Base-by-base conservation (phyloP, 2,888 invertebrate species). In the Rhagophthalmus giganteus region DNA sequence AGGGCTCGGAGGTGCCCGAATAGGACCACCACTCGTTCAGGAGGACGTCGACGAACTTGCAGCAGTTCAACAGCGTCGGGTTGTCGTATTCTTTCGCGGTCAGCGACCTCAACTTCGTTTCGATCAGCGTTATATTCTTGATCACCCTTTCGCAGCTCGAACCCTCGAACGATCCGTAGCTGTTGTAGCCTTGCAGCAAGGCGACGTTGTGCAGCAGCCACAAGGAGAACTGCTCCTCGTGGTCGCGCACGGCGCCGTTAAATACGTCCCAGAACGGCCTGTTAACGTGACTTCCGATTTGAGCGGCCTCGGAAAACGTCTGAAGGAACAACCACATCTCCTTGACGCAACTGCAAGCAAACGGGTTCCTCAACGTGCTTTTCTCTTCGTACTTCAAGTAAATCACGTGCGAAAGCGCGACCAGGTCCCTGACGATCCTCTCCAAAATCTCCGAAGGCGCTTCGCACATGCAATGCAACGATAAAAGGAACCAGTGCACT, bases 201-300 rank as follows among this genome's bases (percentile, higher is more conserved):
- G 69, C 56, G 14, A 71, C 26, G 45, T 70, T 59, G 39, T 62
- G 60, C 32, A 73, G 45, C 2, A 71, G 37, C 63, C 64, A 65
- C 2, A 73, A 46, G 13, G 56, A 34, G 55, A 70, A 70, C 38
- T 65, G 45, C 15, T 66, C 59, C 37, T 66, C 63, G 30, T 65
- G 58, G 30, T 62, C 58, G 27, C 59, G 54, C 12, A 71, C 39
- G 4, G 58, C 45, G 9, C 58, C 49, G 47, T 72, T 73, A 49
- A 71, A 69, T 8, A 62, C 52, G n/a, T 55, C 57, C 73, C 72
- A 73, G 59, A 73, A 74, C 31, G 35, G 33, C n/a, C n/a, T n/a
- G 9, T 56, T 45, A n/a, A 32, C 33, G 33, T 8, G 2, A 31
- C 13, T 12, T 5, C 1, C 2, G 9, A n/a, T 14, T 15, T 7